Base-by-base conservation (phyloP, 2,888 invertebrate genomes). In the Xestia xanthographa region DNA sequence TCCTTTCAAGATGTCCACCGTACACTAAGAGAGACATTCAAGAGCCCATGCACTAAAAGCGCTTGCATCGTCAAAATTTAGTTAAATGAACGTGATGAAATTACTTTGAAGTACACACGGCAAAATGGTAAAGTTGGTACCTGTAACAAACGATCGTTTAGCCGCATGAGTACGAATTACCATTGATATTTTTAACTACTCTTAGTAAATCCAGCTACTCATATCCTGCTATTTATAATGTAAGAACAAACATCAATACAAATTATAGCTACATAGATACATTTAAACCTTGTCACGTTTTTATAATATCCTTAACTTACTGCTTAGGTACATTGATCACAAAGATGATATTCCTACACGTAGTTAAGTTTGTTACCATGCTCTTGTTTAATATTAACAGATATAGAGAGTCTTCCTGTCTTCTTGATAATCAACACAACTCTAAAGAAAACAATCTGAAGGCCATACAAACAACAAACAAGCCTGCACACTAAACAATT, bases 1-100 rank as follows among this genome's bases (percentile, higher is more conserved):
- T 26, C 69, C 22, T 63, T 81, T 66, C 29, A 81, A 63, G 41
- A 66, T 20, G 22, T n/a, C 43, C n/a, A 4, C 17, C 22, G 17
- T 20, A 66, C 0, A 71, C 12, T 34, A 45, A 29, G 29, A 50
- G n/a, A 26, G 53, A 58, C 8, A 75, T 69, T 53, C 38, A 20
- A 65, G 48, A 29, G 29, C 12, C 20, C 14, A 26, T 62, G 66
- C 14, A n/a, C 41, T 60, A 29, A 53, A 50, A 71, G 9, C 58
- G 26, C 67, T 70, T 9, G 34, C 45, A 20, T 74, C 58, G n/a
- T 60, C 65, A 68, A 68, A 43, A 56, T 73, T 38, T 48, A 45
- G 48, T 73, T 45, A 8, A 20, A 17, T 48, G 12, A 41, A 56
- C 26, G 29, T 50, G 66, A 60, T 60, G 5, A 60, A 50, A n/a